Base-by-base conservation (phyloP, 2,888 invertebrate species). In the Tiliacea citrago region DNA sequence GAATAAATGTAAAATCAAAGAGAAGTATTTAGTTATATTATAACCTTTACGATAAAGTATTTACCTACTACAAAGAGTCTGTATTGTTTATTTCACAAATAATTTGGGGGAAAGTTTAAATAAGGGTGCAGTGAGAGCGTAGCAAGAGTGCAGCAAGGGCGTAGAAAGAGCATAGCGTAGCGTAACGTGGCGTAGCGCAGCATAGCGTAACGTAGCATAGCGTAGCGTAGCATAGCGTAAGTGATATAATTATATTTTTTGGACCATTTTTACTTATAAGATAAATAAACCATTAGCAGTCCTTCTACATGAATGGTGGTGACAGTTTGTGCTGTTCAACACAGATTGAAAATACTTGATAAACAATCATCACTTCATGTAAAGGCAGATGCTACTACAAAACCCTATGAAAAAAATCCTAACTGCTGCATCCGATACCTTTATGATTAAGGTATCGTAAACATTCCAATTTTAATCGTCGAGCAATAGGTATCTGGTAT, bases 1-100 rank as follows among this genome's bases (percentile, higher is more conserved):
- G 45, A 63, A 63, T 21, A 45, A 57, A 57, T 68, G 72, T 21
- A 16, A 47, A 21, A 72, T 53, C n/a, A 61, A 72, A 73, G 51
- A 47, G 47, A 35, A 39, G 35, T 39, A 39, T 63, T 35, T 12
- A 47, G 12, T 18, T 65, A 16, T 16, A 73, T 57, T 29, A 57
- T 58, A 58, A 24, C 29, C n/a, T 16, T 51, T n/a, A 21, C 13
- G 24, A 51, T 73, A 39, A 45, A 60, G 4, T 66, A 47, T 51
- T 21, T 16, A 47, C 21, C 12, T 12, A 47, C 58, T 73, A 29
- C 24, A 60, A 49, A 53, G 21, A 61, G 24, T 73, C 16, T 60
- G 42, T 51, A 45, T 53, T 72, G 60, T 61, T 61, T 47, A 45
- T 29, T 2, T 47, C 39, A 21, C 4, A 35, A 6, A 21, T 42